phyloP scores from a whole-genome alignment of 2,113 vertebrate genomes.

The Formicarius rufipectus region DNA sequence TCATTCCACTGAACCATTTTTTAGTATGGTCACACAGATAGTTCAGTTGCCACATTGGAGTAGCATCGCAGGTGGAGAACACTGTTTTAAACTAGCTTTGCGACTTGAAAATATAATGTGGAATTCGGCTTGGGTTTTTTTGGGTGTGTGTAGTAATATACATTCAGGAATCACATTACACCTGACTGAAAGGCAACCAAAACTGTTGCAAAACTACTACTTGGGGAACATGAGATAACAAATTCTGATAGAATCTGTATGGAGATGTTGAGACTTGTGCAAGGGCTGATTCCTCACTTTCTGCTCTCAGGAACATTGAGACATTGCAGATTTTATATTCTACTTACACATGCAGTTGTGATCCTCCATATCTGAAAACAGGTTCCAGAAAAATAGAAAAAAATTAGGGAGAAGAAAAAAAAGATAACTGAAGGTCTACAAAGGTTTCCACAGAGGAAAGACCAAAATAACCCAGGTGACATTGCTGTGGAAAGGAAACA shows the following conservation, averaged over 20 bases:
- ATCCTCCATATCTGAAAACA: background rate
- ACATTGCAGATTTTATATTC: background rate
- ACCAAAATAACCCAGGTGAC: background rate
- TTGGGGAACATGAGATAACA: constrained; percentile 2
- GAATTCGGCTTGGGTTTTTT: constrained; percentile 21
- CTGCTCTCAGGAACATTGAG: background rate
- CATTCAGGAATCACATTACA: constrained; percentile 24
- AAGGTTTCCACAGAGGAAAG: background rate
- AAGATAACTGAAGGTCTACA: background rate
- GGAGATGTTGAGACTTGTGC: constrained; percentile 13
- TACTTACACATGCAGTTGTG: background rate
- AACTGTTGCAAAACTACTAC: constrained; percentile 30
- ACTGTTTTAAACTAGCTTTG: constrained; percentile 27
- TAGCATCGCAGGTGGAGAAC: background rate
- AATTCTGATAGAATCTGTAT: constrained; percentile 12
- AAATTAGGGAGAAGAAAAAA: background rate
- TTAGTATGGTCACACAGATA: background rate
- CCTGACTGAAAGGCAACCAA: constrained; percentile 21
- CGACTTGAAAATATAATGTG: constrained; percentile 18
- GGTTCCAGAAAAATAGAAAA: background rate
- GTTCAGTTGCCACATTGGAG: constrained; percentile 13
- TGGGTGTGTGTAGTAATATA: constrained; percentile 28
- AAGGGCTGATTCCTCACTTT: background rate
- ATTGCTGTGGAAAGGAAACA: background rate
- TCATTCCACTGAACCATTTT: constrained; percentile 26